Evolutionary conservation across 2,113 vertebrate genomes (phyloP).

Genomic region (Lampris incognitus): DNA sequence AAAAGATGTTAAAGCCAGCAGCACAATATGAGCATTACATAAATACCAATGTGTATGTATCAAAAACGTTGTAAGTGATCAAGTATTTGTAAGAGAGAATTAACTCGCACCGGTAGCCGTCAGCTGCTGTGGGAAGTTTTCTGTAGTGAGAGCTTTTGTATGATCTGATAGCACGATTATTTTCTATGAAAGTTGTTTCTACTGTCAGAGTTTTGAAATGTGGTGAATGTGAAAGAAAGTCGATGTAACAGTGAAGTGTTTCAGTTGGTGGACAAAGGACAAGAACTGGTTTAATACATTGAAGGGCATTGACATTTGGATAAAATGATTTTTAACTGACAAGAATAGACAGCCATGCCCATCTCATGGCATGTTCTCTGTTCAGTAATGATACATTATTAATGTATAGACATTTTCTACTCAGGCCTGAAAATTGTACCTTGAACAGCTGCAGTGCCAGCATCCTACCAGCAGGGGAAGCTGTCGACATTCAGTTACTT

Average conservation of each 20-base stretch:
- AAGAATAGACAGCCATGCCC: slow-evolving; percentile 43
- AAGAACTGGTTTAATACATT: slow-evolving; percentile 12
- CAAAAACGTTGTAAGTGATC: slow-evolving; percentile 48
- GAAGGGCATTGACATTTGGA: slow-evolving; percentile 8
- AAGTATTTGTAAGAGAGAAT: slow-evolving; percentile 19
- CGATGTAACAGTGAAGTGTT: not conserved
- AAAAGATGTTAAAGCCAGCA: slow-evolving; percentile 44
- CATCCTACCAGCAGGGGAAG: slow-evolving; percentile 73
- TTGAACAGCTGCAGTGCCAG: slow-evolving; percentile 67
- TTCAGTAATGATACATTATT: slow-evolving; percentile 35
- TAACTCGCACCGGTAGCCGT: slow-evolving; percentile 5
- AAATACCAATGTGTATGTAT: slow-evolving; percentile 50
- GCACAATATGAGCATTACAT: slow-evolving; percentile 62
- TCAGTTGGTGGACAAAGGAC: not conserved
- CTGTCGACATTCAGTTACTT: slow-evolving; percentile 49
- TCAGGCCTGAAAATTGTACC: slow-evolving; percentile 69
- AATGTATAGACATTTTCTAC: slow-evolving; percentile 70
- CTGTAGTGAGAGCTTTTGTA: slow-evolving; percentile 33
- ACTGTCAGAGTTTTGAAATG: slow-evolving; percentile 23
- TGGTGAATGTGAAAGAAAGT: slow-evolving; percentile 28
- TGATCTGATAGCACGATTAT: slow-evolving; percentile 39
- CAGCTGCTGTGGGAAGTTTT: slow-evolving; percentile 13
- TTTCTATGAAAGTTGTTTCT: slow-evolving; percentile 35
- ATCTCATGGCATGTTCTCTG: slow-evolving; percentile 41
- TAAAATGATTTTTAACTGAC: not conserved